Percentiles rank a stretch among this genome's conserved stretches.
Conservation (phyloP, 2,113 vertebrate species). For the Tiliqua scincoides region DNA sequence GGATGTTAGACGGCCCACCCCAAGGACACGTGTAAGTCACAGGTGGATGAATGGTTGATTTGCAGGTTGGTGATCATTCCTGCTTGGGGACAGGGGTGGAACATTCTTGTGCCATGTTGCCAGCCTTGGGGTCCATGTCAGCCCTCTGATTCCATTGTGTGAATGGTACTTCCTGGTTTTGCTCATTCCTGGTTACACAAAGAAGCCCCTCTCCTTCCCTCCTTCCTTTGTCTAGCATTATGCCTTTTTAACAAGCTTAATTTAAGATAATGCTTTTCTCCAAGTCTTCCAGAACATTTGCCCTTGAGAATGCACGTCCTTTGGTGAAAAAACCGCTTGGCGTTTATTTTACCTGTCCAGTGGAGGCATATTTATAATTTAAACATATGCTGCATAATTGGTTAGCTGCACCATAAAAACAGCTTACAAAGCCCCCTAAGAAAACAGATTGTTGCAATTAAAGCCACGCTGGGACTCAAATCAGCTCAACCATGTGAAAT, state of each 20-base stretch:
- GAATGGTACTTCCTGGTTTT: not conserved
- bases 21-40: not conserved
- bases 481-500: slow-evolving; percentile 4
- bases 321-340: not conserved
- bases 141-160: not conserved
- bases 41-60: not conserved
- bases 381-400: slow-evolving; percentile 12
- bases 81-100: not conserved
- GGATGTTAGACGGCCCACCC: not conserved
- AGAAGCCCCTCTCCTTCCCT: not conserved
- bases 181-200: not conserved
- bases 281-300: not conserved
- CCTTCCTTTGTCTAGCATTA: not conserved
- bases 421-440: not conserved
- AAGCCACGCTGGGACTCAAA: not conserved
- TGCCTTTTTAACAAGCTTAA: not conserved
- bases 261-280: not conserved
- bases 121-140: not conserved
- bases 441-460: not conserved
- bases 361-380: not conserved
- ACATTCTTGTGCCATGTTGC: not conserved
- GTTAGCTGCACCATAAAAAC: slow-evolving; percentile 11
- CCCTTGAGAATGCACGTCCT: not conserved
- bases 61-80: not conserved
- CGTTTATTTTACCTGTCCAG: not conserved